These are phyloP conservation scores for Myxocyprinus asiaticus DNA, from an alignment of 2,113 vertebrate genomes.

Conservation along the genomic window DNA sequence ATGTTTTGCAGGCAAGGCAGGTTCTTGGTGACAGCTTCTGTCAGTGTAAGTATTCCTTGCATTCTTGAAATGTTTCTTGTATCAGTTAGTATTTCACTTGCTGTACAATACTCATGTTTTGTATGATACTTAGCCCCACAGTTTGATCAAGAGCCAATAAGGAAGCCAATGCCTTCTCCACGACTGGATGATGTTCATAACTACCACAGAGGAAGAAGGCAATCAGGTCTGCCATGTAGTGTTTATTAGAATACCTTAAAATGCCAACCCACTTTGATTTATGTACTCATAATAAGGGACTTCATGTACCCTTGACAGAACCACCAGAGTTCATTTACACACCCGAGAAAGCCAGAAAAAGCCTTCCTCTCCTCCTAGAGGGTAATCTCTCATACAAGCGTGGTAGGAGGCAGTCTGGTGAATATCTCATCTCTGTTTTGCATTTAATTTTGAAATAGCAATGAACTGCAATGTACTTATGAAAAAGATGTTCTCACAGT, in stretches of 20 bases:
- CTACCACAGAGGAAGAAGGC: constrained; percentile 77
- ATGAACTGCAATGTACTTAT: too few relatives aligned
- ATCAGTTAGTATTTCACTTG: neutral
- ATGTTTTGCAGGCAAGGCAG: constrained; percentile 80
- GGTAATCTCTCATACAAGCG: constrained; percentile 68
- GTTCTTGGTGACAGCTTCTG: constrained; percentile 85
- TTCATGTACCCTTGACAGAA: constrained; percentile 62
- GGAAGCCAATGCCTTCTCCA: constrained; percentile 70
- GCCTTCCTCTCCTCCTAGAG: constrained; percentile 72
- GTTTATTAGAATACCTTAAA: neutral
- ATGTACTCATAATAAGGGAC: neutral
- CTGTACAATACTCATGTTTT: constrained; percentile 44
- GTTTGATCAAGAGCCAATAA: constrained; percentile 70
- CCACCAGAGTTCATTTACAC: constrained; percentile 76
- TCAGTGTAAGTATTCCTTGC: constrained; percentile 75
- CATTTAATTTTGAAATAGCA: neutral
- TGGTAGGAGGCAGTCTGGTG: constrained; percentile 82
- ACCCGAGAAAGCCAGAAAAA: constrained; percentile 75
- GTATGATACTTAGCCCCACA: constrained; percentile 70
- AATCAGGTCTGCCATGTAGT: constrained; percentile 77
- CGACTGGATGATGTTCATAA: constrained; percentile 71
- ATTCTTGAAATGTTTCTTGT: neutral
- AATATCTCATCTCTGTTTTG: constrained; percentile 26
- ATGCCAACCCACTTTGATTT: neutral
- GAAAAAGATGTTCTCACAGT: neutral